Evolutionary conservation across 2,888 invertebrate genomes (phyloP).

Genomic region (Philereme transversata): DNA sequence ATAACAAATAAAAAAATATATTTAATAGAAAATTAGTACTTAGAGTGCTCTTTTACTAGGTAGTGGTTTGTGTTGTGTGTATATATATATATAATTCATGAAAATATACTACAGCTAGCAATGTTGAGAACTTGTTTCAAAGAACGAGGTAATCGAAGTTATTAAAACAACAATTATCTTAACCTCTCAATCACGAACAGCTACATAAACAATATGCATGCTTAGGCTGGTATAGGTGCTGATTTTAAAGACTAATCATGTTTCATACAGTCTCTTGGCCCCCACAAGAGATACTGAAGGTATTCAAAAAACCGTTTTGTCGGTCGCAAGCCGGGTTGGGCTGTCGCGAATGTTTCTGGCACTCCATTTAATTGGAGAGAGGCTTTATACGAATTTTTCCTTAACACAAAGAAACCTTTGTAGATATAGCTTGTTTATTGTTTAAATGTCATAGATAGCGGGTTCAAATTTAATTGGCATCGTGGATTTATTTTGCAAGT

Average conservation of each 20-base stretch:
- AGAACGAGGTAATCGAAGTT: no score
- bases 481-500: constrained; percentile 19
- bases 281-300: constrained; percentile 40
- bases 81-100: no score
- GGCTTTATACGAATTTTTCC: constrained; percentile 51
- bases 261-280: not conserved
- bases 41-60: no score
- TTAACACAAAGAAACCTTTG: constrained; percentile 49
- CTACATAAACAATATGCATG: no score
- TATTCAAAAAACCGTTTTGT: constrained; percentile 51
- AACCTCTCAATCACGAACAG: no score
- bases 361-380: constrained; percentile 65
- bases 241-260: constrained; percentile 15
- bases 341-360: constrained; percentile 52
- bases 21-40: no score
- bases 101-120: no score
- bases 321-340: constrained; percentile 41
- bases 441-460: constrained; percentile 35
- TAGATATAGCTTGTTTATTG: constrained; percentile 38
- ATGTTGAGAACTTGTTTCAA: no score
- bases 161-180: no score
- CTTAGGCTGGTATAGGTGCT: constrained; percentile 3
- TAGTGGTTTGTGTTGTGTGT: no score
- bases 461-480: constrained; percentile 31
- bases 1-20: no score